phyloP scores from a whole-genome alignment of 2,113 vertebrate species.

The Neogobius melanostomus region DNA sequence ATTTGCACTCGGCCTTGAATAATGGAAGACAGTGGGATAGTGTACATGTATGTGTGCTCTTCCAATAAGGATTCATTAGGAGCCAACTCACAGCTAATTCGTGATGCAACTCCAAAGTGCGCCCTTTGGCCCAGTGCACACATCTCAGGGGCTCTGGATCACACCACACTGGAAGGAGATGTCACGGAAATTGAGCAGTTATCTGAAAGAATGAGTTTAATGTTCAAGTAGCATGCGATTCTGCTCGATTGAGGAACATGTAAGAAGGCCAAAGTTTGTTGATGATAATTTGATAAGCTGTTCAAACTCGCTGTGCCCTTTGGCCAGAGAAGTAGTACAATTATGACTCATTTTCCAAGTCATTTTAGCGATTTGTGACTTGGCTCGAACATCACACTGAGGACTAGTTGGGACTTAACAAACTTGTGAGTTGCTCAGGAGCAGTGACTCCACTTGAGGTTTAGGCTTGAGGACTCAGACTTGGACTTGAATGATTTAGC shows the following conservation, averaged over 20 bases:
- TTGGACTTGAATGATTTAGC: too few relatives aligned
- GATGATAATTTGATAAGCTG: not conserved
- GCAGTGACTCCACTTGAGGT: too few relatives aligned
- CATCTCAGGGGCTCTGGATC: constrained; percentile 29
- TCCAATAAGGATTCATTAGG: constrained; percentile 55
- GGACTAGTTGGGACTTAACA: too few relatives aligned
- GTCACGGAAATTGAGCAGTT: constrained; percentile 6
- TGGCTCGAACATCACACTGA: too few relatives aligned
- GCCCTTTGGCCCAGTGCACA: constrained; percentile 45
- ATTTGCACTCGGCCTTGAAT: constrained; percentile 43
- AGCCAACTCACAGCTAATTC: constrained; percentile 38
- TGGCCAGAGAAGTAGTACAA: too few relatives aligned
- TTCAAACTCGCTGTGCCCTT: too few relatives aligned
- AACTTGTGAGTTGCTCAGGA: too few relatives aligned
- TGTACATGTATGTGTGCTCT: constrained; percentile 38
- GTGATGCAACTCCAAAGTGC: constrained; percentile 42
- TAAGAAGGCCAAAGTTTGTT: not conserved
- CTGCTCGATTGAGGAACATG: not conserved
- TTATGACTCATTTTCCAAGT: too few relatives aligned
- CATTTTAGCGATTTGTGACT: too few relatives aligned
- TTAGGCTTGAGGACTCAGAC: too few relatives aligned
- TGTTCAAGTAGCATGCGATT: not conserved
- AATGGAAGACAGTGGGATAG: constrained; percentile 31
- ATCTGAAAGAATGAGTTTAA: constrained; percentile 15
- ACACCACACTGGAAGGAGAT: constrained; percentile 18